Base-by-base conservation (phyloP, 2,113 vertebrate genomes). In the Vulpes vulpes region DNA sequence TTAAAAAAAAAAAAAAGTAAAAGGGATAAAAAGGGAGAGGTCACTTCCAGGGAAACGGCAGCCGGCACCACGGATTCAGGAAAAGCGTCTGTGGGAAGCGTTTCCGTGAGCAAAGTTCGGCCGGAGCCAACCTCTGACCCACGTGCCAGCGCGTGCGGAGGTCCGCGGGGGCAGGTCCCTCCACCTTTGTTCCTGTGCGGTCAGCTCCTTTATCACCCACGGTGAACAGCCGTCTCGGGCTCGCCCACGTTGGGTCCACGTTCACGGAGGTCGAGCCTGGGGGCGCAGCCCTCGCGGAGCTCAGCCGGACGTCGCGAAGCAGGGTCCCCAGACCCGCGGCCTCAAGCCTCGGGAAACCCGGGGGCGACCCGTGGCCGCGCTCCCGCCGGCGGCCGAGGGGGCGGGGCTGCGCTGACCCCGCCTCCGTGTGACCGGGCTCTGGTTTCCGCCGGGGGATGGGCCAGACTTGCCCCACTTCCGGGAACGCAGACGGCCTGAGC, bases 281-380 rank as follows among this genome's bases (percentile, higher is more conserved):
- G 67, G 64, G 38, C 3, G 5, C 57, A 64, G 35, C 14, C 17
- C 51, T 76, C 16, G 0, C 32, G 6, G 11, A 5, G n/a, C 53
- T 60, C 2, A 11, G n/a, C 25, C 27, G 35, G 1, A 60, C 35
- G 15, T 23, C 64, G 84, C 30, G 20, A 62, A 55, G 17, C 1
- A 6, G 60, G 1, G 32, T 19, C 32, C 62, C 22, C 43, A 62
- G 9, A 60, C 8, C 6, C 2, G 4, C 7, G 0, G 4, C 30
- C 60, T 69, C 32, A 8, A 3, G 10, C 35, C 27, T 8, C 2
- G 5, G 6, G 6, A 8, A 73, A 1, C 1, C 1, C 0, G 1
- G 0, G 0, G 0, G 4, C 0, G 11, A 67, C 22, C 1, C 5
- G 38, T 16, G 1, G 5, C 9, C 11, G 14, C 3, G 3, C 2